Evolutionary conservation across 2,113 vertebrate species (phyloP).

Genomic region (Machaerirhynchus nigripectus): DNA sequence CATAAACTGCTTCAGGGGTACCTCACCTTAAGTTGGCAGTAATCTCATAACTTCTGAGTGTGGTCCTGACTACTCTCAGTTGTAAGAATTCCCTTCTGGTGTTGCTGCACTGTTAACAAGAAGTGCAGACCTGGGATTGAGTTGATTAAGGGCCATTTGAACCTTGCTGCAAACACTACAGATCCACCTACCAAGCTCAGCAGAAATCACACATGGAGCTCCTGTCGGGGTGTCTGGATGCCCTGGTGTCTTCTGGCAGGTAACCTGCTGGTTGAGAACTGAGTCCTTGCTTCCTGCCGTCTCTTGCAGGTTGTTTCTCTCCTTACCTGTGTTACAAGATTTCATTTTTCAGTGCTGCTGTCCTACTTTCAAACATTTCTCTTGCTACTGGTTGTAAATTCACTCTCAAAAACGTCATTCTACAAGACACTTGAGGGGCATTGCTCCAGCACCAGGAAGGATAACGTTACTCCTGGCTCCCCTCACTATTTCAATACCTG

Average conservation of each 20-base stretch:
- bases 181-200: background rate
- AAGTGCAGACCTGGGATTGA: background rate
- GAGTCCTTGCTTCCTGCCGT: background rate
- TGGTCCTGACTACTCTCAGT: background rate
- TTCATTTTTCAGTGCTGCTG: background rate
- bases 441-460: background rate
- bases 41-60: background rate
- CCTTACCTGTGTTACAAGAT: accelerated
- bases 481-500: background rate
- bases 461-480: background rate
- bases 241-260: background rate
- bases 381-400: background rate
- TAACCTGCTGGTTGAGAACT: background rate
- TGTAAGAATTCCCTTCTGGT: background rate
- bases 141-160: background rate
- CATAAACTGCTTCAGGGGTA: background rate
- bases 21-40: background rate
- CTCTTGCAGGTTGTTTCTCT: background rate
- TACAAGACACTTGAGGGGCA: too few relatives aligned
- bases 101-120: background rate
- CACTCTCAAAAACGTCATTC: background rate
- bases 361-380: background rate
- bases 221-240: background rate
- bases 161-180: background rate
- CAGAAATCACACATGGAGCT: background rate